These are phyloP conservation scores for Cheiracanthium punctorium DNA, from an alignment of 2,888 invertebrate genomes.

Conservation along the genomic window DNA sequence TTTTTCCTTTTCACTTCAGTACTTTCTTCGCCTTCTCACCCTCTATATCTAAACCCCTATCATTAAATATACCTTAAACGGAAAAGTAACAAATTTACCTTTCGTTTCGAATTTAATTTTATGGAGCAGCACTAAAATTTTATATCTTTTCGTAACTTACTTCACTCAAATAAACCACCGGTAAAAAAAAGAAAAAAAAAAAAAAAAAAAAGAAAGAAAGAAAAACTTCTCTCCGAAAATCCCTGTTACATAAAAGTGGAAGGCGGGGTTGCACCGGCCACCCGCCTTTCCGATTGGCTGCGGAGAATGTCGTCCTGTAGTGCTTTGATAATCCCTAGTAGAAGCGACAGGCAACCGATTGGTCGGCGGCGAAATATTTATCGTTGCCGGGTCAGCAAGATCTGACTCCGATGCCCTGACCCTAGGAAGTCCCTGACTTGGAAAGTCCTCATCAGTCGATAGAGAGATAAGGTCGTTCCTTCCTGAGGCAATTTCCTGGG, in stretches of 20 bases:
- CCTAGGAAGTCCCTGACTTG: constrained; percentile 39
- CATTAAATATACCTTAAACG: too few species aligned
- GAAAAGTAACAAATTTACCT: too few species aligned
- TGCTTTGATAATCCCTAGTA: constrained; percentile 55
- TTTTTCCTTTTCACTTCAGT: too few species aligned
- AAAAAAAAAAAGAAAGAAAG: background rate
- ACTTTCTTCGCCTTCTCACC: too few species aligned
- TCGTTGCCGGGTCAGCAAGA: constrained; percentile 59
- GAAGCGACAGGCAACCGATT: constrained; percentile 65
- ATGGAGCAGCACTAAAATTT: background rate
- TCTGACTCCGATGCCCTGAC: constrained; percentile 48
- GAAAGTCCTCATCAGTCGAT: constrained; percentile 54
- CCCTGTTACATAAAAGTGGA: background rate
- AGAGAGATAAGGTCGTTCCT: constrained; percentile 54
- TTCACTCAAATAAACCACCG: background rate
- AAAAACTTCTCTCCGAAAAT: background rate
- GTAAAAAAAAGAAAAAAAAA: background rate
- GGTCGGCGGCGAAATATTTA: constrained; percentile 61
- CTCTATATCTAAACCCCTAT: too few species aligned
- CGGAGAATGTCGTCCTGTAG: constrained; percentile 23
- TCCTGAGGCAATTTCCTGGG: constrained; percentile 61
- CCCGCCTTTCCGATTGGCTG: constrained; percentile 29
- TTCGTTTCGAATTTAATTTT: background rate
- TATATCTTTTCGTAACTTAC: background rate
- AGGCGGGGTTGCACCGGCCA: constrained; percentile 26